phyloP scores from a whole-genome alignment of 2,113 vertebrate genomes.

The Scopus umbretta region DNA sequence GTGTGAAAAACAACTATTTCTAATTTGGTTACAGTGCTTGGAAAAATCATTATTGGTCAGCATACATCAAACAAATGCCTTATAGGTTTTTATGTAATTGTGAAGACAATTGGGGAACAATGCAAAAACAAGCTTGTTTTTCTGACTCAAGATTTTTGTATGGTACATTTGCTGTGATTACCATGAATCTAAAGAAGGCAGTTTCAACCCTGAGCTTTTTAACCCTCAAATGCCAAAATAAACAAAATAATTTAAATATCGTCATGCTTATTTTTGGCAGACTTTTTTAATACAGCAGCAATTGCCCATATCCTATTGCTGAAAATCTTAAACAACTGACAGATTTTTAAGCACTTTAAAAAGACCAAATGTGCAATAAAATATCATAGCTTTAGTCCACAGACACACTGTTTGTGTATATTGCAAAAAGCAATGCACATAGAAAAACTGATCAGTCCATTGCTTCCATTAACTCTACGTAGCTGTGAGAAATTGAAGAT shows the following conservation, averaged over 20 bases:
- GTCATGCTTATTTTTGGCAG: neutral
- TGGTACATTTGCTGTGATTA: slow-evolving; percentile 12
- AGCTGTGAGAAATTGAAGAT: neutral
- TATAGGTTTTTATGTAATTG: neutral
- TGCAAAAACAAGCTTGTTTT: slow-evolving; percentile 30
- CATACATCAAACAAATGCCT: neutral
- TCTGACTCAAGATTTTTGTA: neutral
- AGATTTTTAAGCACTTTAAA: slow-evolving; percentile 20
- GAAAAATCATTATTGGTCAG: slow-evolving; percentile 10
- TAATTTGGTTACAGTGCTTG: neutral
- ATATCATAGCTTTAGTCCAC: slow-evolving; percentile 10
- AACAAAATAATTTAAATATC: neutral
- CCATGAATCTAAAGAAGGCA: slow-evolving; percentile 33
- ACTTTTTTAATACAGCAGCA: neutral
- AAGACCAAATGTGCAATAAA: slow-evolving; percentile 32
- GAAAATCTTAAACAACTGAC: slow-evolving; percentile 26
- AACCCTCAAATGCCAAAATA: neutral
- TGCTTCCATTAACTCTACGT: neutral
- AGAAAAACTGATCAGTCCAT: neutral
- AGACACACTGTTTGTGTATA: neutral
- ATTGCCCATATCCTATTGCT: neutral
- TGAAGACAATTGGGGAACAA: neutral
- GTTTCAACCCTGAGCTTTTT: slow-evolving; percentile 12
- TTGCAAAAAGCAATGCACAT: neutral
- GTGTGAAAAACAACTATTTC: neutral